Evolutionary conservation across 1,140 invertebrate genomes (phyloP).

Genomic region (Rhagoletis zephyria): DNA sequence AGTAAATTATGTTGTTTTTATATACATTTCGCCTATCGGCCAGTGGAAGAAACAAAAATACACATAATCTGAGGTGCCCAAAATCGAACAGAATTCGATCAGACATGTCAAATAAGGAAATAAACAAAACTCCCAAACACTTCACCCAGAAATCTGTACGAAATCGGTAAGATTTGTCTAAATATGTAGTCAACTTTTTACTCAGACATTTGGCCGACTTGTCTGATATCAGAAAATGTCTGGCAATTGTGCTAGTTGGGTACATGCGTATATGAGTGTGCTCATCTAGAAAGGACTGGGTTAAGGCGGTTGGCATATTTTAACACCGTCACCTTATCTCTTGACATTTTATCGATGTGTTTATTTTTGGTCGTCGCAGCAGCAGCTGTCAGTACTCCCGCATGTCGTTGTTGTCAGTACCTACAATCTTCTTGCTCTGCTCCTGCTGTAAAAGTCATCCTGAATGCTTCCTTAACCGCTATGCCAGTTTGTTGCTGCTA

Average conservation of each 20-base stretch:
- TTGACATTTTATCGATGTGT: slow-evolving; percentile 32
- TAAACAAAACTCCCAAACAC: too few relatives aligned
- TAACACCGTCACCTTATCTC: slow-evolving; percentile 18
- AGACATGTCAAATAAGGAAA: too few relatives aligned
- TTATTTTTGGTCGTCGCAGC: slow-evolving; percentile 10
- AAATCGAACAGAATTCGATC: too few relatives aligned
- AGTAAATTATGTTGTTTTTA: too few relatives aligned
- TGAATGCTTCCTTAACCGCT: too few relatives aligned
- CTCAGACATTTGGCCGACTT: background rate
- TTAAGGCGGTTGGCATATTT: slow-evolving; percentile 29
- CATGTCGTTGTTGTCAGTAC: background rate
- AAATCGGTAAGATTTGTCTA: background rate
- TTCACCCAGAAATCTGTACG: too few relatives aligned
- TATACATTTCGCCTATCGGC: too few relatives aligned
- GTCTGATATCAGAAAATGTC: background rate
- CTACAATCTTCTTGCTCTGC: background rate
- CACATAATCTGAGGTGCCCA: too few relatives aligned
- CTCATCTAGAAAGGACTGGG: background rate
- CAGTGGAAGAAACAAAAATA: too few relatives aligned
- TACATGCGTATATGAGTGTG: background rate
- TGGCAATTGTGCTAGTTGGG: background rate
- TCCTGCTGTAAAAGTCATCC: background rate
- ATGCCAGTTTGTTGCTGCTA: too few relatives aligned
- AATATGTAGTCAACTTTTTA: background rate
- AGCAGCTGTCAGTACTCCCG: background rate